Percentiles rank a stretch among this genome's conserved stretches.
phyloP scores from a whole-genome alignment of 2,797 vertebrate species.

The Ciconia nigra region DNA sequence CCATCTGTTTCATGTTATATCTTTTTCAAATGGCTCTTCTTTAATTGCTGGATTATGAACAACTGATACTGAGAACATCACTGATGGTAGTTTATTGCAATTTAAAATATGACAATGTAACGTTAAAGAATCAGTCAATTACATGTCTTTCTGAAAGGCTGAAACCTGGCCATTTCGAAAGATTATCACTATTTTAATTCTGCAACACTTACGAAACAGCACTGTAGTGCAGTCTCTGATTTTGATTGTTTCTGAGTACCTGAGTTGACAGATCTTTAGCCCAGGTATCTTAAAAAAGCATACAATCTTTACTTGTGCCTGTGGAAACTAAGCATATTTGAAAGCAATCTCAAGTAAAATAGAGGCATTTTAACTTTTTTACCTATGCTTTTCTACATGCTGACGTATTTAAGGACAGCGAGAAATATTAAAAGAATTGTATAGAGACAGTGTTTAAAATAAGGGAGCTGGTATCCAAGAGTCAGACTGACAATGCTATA shows the following conservation, averaged over 20 bases:
- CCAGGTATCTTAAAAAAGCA: neutral
- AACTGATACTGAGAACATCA: neutral
- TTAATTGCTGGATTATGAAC: neutral
- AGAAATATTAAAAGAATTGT: neutral
- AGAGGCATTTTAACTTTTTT: neutral
- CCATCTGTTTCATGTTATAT: conserved; percentile 4
- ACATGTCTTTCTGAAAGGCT: neutral
- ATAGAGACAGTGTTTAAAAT: neutral
- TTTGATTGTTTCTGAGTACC: neutral
- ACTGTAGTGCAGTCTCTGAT: neutral
- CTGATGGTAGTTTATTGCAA: neutral
- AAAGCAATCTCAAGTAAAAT: neutral
- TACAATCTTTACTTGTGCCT: neutral
- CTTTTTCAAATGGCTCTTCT: neutral
- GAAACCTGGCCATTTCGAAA: neutral
- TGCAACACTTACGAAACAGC: neutral
- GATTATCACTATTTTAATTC: neutral
- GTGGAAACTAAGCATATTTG: neutral
- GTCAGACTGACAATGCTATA: neutral
- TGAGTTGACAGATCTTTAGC: neutral
- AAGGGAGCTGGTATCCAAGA: neutral
- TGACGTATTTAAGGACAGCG: neutral
- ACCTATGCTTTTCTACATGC: neutral
- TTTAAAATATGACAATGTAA: neutral
- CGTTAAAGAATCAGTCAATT: neutral